These are phyloP conservation scores for Globia sparganii DNA, from an alignment of 2,888 invertebrate genomes.

Conservation along the genomic window DNA sequence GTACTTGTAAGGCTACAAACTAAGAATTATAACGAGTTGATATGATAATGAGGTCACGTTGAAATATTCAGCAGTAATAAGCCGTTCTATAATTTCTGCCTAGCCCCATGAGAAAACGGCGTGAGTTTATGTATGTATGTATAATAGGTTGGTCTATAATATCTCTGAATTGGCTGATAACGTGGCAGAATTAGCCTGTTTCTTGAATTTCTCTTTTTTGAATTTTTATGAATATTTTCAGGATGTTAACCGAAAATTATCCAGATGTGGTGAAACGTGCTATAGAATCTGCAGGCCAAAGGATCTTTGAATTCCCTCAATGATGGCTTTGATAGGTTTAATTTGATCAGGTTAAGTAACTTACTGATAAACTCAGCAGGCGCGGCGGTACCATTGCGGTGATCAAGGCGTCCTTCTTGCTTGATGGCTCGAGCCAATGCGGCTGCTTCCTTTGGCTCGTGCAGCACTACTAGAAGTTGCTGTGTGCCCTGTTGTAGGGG, in stretches of 20 bases:
- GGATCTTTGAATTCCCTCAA: background rate
- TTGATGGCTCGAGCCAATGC: conserved; percentile 89
- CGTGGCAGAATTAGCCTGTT: background rate
- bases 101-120: background rate
- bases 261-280: background rate
- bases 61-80: conserved; percentile 1
- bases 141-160: background rate
- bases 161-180: background rate
- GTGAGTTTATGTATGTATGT: background rate
- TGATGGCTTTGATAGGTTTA: background rate
- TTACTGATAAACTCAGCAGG: conserved; percentile 86
- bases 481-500: conserved; percentile 88
- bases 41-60: background rate
- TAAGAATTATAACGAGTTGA: background rate
- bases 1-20: conserved; percentile 39
- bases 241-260: background rate
- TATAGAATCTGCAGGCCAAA: background rate
- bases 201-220: too few species aligned
- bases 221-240: background rate
- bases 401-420: conserved; percentile 88
- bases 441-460: conserved; percentile 88
- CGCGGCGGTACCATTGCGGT: conserved; percentile 78
- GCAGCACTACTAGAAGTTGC: conserved; percentile 88
- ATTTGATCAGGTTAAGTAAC: conserved; percentile 51
- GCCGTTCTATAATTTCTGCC: background rate